Base-by-base conservation (phyloP, 2,797 vertebrate genomes). In the Sparidentex hasta region DNA sequence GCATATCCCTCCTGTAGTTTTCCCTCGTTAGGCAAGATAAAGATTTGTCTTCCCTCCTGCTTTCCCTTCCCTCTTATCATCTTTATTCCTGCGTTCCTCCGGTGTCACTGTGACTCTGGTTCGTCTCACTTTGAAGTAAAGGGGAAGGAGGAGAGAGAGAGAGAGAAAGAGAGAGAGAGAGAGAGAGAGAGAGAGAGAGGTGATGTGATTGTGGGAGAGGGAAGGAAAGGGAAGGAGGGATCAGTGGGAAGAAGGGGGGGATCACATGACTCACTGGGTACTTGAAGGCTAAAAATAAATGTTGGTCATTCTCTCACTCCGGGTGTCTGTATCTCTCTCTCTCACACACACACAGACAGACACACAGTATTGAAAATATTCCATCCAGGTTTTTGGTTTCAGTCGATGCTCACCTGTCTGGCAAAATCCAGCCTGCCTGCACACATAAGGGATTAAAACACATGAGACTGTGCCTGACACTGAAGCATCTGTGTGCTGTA, bases 251-350 rank as follows among this genome's bases (percentile, higher is more conserved):
- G 84, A 76, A 72, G 83, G 85, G 87, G 29, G 33, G 87, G 79
- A 90, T 94, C 94, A 94, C 89, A 93, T 94, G 94, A 95, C 91
- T 93, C 86, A 89, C 84, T 88, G 84, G 84, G 88, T 87, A 76
- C 86, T 90, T 86, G 77, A 83, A 85, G 83, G 92, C 92, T 95
- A 95, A 94, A 95, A 94, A 94, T 95, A 95, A 89, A 92, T 77
- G 69, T 84, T 90, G 91, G 84, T 88, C 87, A 85, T 85, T 82
- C 86, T 87, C 75, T 85, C 85, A 76, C 83, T 88, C 66, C 87
- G 44, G n/a, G 74, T 84, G 55, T 87, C 81, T 83, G 68, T 72
- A 5, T 79, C 63, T 65, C 64, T 50, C 47, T 17, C 33, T 33
- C 33, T 33, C 33, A 47, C 66, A 17, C 63, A 63, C 27, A 62